A percentile compares a stretch with the other conserved stretches of the same genome.
Conservation (phyloP, 2,797 vertebrate species). For the Bucorvus abyssinicus region DNA sequence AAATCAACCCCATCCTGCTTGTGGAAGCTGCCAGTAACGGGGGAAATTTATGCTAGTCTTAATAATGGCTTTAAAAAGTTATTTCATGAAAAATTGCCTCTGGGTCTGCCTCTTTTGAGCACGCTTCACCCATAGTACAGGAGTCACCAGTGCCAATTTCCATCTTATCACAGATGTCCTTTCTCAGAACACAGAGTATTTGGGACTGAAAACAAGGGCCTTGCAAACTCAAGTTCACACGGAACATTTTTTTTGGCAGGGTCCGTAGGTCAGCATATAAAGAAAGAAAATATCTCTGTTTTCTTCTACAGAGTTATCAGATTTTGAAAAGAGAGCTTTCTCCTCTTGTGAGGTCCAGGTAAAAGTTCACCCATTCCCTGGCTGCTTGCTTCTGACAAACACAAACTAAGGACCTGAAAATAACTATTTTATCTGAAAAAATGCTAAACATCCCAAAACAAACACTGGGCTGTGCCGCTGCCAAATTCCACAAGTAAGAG, state of each 20-base stretch:
- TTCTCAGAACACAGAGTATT: slow-evolving; percentile 53
- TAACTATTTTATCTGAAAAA: slow-evolving; percentile 79
- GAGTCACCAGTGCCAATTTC: slow-evolving; percentile 27
- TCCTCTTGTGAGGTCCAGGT: slow-evolving; percentile 84
- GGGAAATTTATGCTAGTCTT: slow-evolving; percentile 30
- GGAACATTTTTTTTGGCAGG: slow-evolving; percentile 58
- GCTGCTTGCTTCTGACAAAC: slow-evolving; percentile 73
- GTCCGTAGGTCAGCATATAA: slow-evolving; percentile 65
- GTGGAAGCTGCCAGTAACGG: not conserved
- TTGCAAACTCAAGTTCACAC: slow-evolving; percentile 66
- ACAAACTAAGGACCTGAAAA: slow-evolving; percentile 75
- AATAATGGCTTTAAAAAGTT: slow-evolving; percentile 43
- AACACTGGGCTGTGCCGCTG: slow-evolving; percentile 64
- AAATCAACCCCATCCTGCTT: slow-evolving; percentile 9
- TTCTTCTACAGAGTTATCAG: slow-evolving; percentile 68
- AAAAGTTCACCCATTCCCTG: slow-evolving; percentile 73
- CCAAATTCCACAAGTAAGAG: slow-evolving; percentile 74
- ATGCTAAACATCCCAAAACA: slow-evolving; percentile 77
- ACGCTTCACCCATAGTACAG: slow-evolving; percentile 17
- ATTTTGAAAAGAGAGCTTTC: slow-evolving; percentile 66
- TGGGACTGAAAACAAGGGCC: slow-evolving; percentile 67
- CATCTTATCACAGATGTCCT: slow-evolving; percentile 67
- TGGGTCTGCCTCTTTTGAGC: slow-evolving; percentile 21
- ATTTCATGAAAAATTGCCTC: slow-evolving; percentile 49
- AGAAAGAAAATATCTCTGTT: slow-evolving; percentile 72